phyloP scores from a whole-genome alignment of 2,113 vertebrate genomes.

The Balaenoptera acutorostrata region DNA sequence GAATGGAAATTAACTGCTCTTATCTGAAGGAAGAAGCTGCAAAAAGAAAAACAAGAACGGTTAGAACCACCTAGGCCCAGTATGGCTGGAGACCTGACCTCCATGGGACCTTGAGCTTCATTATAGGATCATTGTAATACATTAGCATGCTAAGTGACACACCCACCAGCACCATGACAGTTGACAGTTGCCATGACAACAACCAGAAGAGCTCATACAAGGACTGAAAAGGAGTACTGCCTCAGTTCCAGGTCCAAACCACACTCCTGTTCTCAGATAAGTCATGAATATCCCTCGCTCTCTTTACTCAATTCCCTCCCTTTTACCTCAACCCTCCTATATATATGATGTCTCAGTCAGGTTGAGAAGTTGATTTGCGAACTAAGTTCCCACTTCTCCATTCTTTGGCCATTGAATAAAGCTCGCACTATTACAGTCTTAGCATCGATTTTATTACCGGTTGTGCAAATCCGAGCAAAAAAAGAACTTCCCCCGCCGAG shows the following conservation, averaged over 20 bases:
- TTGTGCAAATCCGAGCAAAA: background rate
- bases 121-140: background rate
- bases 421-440: background rate
- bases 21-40: background rate
- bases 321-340: background rate
- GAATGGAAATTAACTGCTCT: background rate
- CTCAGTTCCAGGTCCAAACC: background rate
- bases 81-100: background rate
- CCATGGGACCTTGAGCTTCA: background rate
- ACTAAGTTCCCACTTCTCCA: background rate
- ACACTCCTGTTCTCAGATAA: background rate
- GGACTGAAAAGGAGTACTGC: background rate
- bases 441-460: background rate
- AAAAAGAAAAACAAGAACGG: background rate
- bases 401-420: background rate
- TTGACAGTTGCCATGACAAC: background rate
- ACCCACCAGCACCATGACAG: background rate
- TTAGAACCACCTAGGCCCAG: background rate
- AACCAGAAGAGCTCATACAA: background rate
- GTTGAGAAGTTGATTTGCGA: background rate
- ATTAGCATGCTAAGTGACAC: background rate
- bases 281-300: background rate
- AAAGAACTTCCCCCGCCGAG: background rate
- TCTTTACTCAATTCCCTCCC: background rate
- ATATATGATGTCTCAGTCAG: too few species aligned